A percentile compares a stretch with the other conserved stretches of the same genome.
Evolutionary conservation across 2,888 invertebrate genomes (phyloP).

Genomic region (Scaptomyza polygonia): DNA sequence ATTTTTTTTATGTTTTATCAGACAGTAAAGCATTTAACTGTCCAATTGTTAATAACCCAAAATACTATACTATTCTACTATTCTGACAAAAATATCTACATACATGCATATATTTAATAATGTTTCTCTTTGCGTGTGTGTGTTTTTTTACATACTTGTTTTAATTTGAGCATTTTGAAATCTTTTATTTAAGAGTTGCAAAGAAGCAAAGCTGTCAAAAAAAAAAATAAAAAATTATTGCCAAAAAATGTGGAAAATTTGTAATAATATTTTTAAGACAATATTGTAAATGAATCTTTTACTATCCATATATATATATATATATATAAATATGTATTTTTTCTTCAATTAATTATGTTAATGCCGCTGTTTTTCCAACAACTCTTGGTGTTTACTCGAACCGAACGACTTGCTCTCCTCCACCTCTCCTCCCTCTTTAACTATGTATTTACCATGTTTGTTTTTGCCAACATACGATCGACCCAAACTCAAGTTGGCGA

Average conservation of each 20-base stretch:
- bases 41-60: conserved; percentile 37
- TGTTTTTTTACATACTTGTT: too few relatives aligned
- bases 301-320: conserved; percentile 17
- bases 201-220: conserved; percentile 64
- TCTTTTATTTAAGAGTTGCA: conserved; percentile 58
- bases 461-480: conserved; percentile 21
- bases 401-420: conserved; percentile 21
- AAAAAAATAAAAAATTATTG: conserved; percentile 36
- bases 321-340: conserved; percentile 40
- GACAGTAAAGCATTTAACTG: conserved; percentile 51
- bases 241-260: conserved; percentile 72
- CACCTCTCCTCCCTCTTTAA: conserved; percentile 31
- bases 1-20: conserved; percentile 14
- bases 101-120: conserved; percentile 16
- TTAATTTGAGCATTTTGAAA: conserved; percentile 63
- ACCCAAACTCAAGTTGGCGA: conserved; percentile 75
- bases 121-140: conserved; percentile 53
- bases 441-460: conserved; percentile 10
- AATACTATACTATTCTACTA: background rate
- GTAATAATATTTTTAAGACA: conserved; percentile 17
- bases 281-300: conserved; percentile 33
- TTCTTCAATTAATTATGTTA: conserved; percentile 42
- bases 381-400: conserved; percentile 24
- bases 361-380: conserved; percentile 36
- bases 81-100: conserved; percentile 21